Base-by-base conservation (phyloP, 2,888 invertebrate species). In the Philaethria dido region DNA sequence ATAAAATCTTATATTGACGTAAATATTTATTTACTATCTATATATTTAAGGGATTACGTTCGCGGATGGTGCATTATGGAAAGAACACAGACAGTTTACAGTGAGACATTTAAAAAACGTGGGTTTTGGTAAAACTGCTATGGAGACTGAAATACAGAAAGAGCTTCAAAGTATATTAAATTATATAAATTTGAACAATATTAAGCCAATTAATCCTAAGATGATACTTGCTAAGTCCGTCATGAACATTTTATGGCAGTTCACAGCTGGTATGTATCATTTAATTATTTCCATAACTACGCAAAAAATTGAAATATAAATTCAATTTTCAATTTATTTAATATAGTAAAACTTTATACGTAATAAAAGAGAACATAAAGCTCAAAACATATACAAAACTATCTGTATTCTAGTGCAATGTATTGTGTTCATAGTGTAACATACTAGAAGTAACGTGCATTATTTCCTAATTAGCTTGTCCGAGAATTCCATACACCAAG, bases 161-260 rank as follows among this genome's bases (percentile, higher is more conserved):
- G 96, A 96, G 83, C 88, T 95, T 18, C 74, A 76, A 2, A 87
- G 86, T 55, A 86, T 96, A 39, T 80, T 95, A 0, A 80, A 88
- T 14, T 83, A 83, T 74, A 92, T 92, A 54, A 81, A 78, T 42
- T 78, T 72, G 18, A 83, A 81, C 66, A 78, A 71, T 25, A 69
- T 72, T 29, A 80, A 73, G 72, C 84, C 93, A 0, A 86, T 95
- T 0, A 82, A 83, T 47, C 91, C 94, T 72, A 91, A 93, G 69
- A 84, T 82, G 16, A 84, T 91, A 1, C 93, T 96, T 59, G 94
- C 95, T 69, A 85, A 94, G 33, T 93, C 95, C 0, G 94, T 96
- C 1, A 84, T 96, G 70, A 96, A 96, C 81, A 93, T 94, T 0
- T 80, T 96, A 14, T 96, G 96, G 96, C 93, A 93, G 18, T 94